Evolutionary conservation across 2,888 invertebrate genomes (phyloP).

Genomic region (Andrena praecox): DNA sequence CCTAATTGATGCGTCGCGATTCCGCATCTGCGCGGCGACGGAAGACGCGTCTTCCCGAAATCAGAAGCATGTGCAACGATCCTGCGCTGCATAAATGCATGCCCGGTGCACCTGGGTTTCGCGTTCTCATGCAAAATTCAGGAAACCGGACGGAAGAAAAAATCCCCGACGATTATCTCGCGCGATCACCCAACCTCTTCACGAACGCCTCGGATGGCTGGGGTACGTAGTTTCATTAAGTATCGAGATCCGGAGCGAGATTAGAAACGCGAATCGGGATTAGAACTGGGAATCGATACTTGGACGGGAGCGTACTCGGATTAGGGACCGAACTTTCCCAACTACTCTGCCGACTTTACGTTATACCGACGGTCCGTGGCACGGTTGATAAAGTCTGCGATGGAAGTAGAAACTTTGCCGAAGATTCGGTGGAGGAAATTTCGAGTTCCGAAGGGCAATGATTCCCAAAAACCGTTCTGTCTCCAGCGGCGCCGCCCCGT

Average conservation of each 20-base stretch:
- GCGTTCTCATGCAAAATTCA: conserved; percentile 13
- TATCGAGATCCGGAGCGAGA: conserved; percentile 15
- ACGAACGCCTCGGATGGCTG: not conserved
- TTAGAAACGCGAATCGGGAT: conserved; percentile 8
- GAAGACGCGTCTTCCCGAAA: conserved; percentile 22
- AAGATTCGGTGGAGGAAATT: conserved; percentile 1
- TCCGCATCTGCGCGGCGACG: not conserved
- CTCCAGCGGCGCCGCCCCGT: not conserved
- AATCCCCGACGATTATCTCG: conserved; percentile 18
- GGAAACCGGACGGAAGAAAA: conserved; percentile 1
- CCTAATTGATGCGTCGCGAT: not conserved
- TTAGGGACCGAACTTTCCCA: not conserved
- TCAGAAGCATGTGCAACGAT: conserved; percentile 24
- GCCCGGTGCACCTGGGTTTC: conserved; percentile 12
- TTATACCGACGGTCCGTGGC: not conserved
- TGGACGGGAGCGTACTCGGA: not conserved
- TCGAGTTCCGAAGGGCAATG: not conserved
- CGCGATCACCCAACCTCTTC: conserved; percentile 9
- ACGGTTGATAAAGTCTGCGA: not conserved
- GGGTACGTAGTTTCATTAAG: conserved; percentile 20
- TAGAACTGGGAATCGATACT: conserved; percentile 25
- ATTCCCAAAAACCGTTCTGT: not conserved
- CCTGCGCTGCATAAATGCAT: conserved; percentile 12
- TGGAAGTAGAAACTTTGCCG: conserved; percentile 9
- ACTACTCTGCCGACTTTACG: not conserved